Evolutionary conservation across 1,140 invertebrate genomes (phyloP), one percentile per base, ranked within the genome.

Genomic region (Leptinotarsa texana): DNA sequence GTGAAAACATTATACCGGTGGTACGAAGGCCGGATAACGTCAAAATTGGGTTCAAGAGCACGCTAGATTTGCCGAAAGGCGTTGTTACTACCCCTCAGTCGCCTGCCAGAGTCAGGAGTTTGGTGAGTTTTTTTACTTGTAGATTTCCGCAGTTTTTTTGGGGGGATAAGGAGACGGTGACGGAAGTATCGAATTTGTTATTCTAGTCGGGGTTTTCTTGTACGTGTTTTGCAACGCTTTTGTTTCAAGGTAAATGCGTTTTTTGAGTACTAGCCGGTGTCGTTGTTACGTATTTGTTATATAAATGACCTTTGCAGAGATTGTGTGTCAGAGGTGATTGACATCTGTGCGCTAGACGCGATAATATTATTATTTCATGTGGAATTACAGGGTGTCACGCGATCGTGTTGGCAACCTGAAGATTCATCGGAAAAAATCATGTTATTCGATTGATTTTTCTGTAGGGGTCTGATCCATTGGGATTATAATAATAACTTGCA

Each of bases 91-190:
- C 72, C 27, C 74, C 77, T 22, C 72, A 75, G 47, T 77, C 78
- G 42, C 73, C 81, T 13, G 69, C 74, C 18, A 79, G 80, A 72
- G 76, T 76, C 18, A 78, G 80, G 51, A 83, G 80, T 77, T 72
- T 82, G 81, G 81, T 82, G 75, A 82, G 81, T 81, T 18, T 47
- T 63, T 33, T 18, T 33, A n/a, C 33, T n/a, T 8, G n/a, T 57
- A 33, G 6, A 33, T 33, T 33, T 33, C 27, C 27, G 27, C 27
- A 33, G 27, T 33, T 33, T 33, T 57, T 57, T 57, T 57, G 27
- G 15, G 27, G 17, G 51, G 51, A 15, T 15, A 57, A 57, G 51
- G 51, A n/a, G 17, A 57, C 17, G 51, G 51, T 57, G 51, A 57
- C 51, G 15, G 51, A 57, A 57, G 51, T 57, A 18, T 57, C n/a